phyloP scores from a whole-genome alignment of 2,888 invertebrate genomes.

The Xylota sylvarum region DNA sequence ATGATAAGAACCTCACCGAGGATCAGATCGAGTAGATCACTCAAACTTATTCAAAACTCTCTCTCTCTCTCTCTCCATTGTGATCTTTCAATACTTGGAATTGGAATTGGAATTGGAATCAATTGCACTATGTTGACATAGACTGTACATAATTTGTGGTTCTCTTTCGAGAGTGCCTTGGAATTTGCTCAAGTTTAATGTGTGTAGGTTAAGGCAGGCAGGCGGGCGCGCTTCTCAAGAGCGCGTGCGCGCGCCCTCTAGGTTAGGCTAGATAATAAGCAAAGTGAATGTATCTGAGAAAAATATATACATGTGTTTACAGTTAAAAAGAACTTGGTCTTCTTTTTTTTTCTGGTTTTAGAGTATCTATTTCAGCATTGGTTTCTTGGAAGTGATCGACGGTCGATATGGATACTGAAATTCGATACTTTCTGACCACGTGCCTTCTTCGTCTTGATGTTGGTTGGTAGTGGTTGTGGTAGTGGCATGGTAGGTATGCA shows the following conservation, averaged over 20 bases:
- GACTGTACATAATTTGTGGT: slow-evolving; percentile 66
- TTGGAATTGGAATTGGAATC: slow-evolving; percentile 60
- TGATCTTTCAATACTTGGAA: slow-evolving; percentile 65
- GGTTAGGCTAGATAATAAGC: slow-evolving; percentile 69
- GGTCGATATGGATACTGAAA: slow-evolving; percentile 60
- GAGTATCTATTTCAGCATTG: slow-evolving; percentile 71
- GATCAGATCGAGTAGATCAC: slow-evolving; percentile 52
- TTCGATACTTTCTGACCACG: slow-evolving; percentile 75
- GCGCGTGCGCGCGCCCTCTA: slow-evolving; percentile 44
- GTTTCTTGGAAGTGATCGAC: slow-evolving; percentile 62
- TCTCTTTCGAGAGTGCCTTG: slow-evolving; percentile 46
- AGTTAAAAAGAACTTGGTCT: slow-evolving; percentile 63
- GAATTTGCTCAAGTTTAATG: slow-evolving; percentile 54
- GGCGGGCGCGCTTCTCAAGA: slow-evolving; percentile 47
- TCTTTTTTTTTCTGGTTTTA: slow-evolving; percentile 30
- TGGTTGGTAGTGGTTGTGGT: too few relatives aligned
- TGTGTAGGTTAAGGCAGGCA: slow-evolving; percentile 51
- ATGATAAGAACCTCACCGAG: slow-evolving; percentile 55
- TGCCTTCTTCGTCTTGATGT: slow-evolving; percentile 17
- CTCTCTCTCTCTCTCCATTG: slow-evolving; percentile 51
- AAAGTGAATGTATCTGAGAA: slow-evolving; percentile 50
- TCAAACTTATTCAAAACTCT: neutral
- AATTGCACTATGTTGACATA: slow-evolving; percentile 56
- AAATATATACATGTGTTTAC: slow-evolving; percentile 68
- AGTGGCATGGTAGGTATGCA: neutral